Evolutionary conservation across 2,113 vertebrate genomes (phyloP).

Genomic region (Ivindomyrus marchei): DNA sequence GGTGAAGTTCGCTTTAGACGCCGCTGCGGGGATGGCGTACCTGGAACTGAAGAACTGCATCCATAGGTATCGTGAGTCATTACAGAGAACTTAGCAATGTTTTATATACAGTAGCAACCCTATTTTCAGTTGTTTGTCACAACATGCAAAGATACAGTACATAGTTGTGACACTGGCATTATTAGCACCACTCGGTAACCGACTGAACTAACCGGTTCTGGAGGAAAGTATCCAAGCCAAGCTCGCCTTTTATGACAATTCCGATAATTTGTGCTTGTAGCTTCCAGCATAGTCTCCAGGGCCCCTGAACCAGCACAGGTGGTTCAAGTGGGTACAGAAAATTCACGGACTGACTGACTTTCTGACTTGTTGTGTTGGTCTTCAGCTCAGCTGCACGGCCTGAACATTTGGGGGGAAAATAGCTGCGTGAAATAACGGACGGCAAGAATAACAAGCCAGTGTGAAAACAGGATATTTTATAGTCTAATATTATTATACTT

Average conservation of each 20-base stretch:
- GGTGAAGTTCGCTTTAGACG: constrained; percentile 84
- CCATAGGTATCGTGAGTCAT: constrained; percentile 71
- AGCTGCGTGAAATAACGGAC: background rate
- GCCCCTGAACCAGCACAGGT: background rate
- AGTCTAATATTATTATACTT: too few species aligned
- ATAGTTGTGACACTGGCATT: background rate
- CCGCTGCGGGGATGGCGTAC: constrained; percentile 88
- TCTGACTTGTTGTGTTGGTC: background rate
- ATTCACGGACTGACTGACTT: background rate
- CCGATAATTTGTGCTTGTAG: background rate
- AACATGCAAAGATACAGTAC: background rate
- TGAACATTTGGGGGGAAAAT: background rate
- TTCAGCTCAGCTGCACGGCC: background rate
- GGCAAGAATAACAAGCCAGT: background rate
- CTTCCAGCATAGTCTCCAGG: background rate
- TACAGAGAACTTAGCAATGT: background rate
- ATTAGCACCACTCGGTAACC: background rate
- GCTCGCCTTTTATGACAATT: background rate
- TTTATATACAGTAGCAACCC: background rate
- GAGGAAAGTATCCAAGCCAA: too few species aligned
- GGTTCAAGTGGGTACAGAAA: background rate
- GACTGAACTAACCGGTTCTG: background rate
- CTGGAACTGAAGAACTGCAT: constrained; percentile 94
- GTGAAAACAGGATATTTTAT: constrained; percentile 36
- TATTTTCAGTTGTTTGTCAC: background rate